Conservation (phyloP, 2,797 vertebrate species). For the Periophthalmus magnuspinnatus region DNA sequence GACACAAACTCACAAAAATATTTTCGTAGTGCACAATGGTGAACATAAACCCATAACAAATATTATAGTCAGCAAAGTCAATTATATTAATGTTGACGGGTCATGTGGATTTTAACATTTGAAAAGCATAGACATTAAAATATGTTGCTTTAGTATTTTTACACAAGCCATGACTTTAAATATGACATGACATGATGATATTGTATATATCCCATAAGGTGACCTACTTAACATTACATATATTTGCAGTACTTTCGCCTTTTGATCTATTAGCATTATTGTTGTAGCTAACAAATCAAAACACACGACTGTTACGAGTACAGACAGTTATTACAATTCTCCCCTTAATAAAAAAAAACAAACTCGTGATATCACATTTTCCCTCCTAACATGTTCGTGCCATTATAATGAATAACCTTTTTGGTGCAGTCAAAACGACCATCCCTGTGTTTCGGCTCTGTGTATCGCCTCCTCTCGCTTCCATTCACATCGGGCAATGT, state of each 20-base stretch:
- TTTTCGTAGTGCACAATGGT: no score
- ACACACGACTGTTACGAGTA: background rate
- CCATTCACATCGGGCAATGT: constrained; percentile 52
- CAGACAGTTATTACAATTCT: background rate
- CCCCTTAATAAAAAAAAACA: background rate
- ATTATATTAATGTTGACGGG: no score
- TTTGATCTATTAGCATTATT: background rate
- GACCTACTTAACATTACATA: background rate
- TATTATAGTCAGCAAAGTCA: no score
- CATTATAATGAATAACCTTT: constrained; percentile 51
- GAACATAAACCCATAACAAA: no score
- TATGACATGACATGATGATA: no score
- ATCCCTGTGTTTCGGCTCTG: constrained; percentile 28
- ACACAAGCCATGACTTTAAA: no score
- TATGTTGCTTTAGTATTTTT: no score
- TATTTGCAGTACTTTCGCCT: background rate
- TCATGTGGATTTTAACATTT: no score
- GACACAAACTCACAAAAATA: no score
- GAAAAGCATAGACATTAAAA: no score
- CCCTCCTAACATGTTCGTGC: constrained; percentile 23
- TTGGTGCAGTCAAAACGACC: constrained; percentile 54
- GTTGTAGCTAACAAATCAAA: background rate
- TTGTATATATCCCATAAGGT: no score
- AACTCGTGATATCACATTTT: background rate
- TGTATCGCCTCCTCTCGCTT: constrained; percentile 55